Evolutionary conservation across 2,888 invertebrate genomes (phyloP), one percentile per base, ranked within the genome.

Genomic region (Parnassius apollo): DNA sequence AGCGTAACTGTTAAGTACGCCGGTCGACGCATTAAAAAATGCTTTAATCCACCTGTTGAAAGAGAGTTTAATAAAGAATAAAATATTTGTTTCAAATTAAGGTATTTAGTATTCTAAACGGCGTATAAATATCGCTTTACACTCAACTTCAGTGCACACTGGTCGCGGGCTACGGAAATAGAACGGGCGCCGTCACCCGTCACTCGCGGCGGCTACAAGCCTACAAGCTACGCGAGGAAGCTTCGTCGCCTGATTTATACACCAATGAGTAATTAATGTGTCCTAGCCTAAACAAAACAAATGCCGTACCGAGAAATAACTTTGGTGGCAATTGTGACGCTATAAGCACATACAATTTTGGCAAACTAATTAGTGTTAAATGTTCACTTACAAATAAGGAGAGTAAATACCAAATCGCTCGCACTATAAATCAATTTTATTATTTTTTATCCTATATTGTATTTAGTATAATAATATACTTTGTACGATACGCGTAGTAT

Each of bases 81-180:
- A 48, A 49, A 35, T 8, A 54, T 62, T 57, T 50, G 46, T 55
- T 51, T 59, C 50, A 13, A 50, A 59, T 59, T 59, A 62, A 54
- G 35, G 42, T 48, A 44, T 50, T 35, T 59, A 58, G 42, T 9
- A 10, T 22, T 49, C 12, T 55, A 44, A 60, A 35, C 59, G 44
- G 45, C 50, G 25, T 59, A 22, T 59, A 62, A 62, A 55, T 59
- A 59, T 62, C 42, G 62, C 51, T 59, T 49, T 51, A 59, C 50
- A 18, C 59, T 35, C 54, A 35, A 42, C 54, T 59, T 18, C 42
- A 50, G 49, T 54, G 4, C 42, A 25, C 42, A 45, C 18, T 63
- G 57, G 53, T 53, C 58, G 12, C 57, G 52, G 25, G 67, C 65
- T 73, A 77, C 83, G 72, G 76, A 85, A 85, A 86, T 85, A 85